Evolutionary conservation across 2,113 vertebrate genomes (phyloP).

Genomic region (Tringa solitaria): DNA sequence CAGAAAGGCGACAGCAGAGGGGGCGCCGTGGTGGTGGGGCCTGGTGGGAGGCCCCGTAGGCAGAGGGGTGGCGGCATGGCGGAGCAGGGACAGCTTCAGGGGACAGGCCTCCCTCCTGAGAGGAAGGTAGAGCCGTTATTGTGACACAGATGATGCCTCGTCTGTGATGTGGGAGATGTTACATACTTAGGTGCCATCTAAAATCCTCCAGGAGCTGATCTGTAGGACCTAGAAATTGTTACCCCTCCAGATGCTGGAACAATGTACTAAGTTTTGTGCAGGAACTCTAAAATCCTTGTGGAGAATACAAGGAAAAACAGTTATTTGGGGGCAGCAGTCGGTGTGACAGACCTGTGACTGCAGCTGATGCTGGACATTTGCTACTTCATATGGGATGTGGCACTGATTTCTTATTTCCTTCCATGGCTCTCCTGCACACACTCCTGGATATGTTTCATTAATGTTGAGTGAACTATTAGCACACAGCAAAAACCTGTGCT

Average conservation of each 20-base stretch:
- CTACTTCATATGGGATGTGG: background rate
- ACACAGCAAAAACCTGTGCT: background rate
- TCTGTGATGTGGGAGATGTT: too few relatives aligned
- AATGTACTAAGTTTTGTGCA: background rate
- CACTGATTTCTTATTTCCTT: background rate
- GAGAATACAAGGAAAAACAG: background rate
- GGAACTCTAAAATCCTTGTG: background rate
- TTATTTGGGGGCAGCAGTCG: background rate
- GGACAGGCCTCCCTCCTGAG: background rate
- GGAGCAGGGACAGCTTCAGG: too few relatives aligned
- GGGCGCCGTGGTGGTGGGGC: rapidly evolving
- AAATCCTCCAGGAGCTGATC: background rate
- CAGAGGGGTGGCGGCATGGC: background rate
- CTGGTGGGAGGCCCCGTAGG: background rate
- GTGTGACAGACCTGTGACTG: background rate
- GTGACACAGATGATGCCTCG: background rate
- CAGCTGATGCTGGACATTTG: background rate
- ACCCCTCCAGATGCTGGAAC: background rate
- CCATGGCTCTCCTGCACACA: background rate
- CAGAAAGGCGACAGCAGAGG: background rate
- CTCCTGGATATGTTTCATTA: background rate
- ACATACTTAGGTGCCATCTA: rapidly evolving
- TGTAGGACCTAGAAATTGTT: background rate
- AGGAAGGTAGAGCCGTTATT: background rate
- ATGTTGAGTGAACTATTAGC: too few relatives aligned